phyloP scores from a whole-genome alignment of 1,140 invertebrate species.

The Xylocopa sonorina region DNA sequence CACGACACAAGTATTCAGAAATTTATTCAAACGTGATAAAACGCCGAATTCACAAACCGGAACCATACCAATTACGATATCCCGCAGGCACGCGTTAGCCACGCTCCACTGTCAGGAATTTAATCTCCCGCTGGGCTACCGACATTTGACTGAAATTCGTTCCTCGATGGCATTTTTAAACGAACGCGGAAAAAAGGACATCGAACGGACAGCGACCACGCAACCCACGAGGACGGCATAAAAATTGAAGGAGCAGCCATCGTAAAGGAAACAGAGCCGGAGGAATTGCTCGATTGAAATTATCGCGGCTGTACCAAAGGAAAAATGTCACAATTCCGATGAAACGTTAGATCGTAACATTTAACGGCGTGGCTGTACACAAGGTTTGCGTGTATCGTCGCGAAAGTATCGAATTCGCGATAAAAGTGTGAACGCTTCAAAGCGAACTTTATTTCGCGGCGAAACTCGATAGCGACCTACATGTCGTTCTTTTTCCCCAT shows the following conservation, averaged over 20 bases:
- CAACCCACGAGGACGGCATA: not conserved
- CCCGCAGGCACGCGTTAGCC: not conserved
- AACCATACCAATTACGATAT: conserved; percentile 36
- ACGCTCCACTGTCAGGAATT: conserved; percentile 24
- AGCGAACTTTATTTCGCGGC: conserved; percentile 12
- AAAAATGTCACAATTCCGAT: not conserved
- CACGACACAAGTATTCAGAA: not conserved
- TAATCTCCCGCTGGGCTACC: conserved; percentile 1
- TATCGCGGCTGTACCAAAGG: not conserved
- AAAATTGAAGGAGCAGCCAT: not conserved
- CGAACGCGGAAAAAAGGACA: not conserved
- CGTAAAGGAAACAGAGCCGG: too few species aligned
- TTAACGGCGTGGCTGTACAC: conserved; percentile 5
- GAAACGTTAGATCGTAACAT: conserved; percentile 19
- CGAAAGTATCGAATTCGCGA: conserved; percentile 2
- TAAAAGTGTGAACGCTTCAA: conserved; percentile 35
- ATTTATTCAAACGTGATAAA: conserved; percentile 48
- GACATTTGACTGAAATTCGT: not conserved
- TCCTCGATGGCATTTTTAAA: not conserved
- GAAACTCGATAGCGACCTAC: conserved; percentile 16
- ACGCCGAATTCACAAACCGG: conserved; percentile 18
- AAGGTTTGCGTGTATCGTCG: not conserved
- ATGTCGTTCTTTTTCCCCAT: conserved; percentile 8
- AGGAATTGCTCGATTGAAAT: not conserved
- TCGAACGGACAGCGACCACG: not conserved